Percentiles rank a stretch among this genome's conserved stretches.
Evolutionary conservation across 2,888 invertebrate genomes (phyloP).

Genomic region (Dolichomitus sp.): DNA sequence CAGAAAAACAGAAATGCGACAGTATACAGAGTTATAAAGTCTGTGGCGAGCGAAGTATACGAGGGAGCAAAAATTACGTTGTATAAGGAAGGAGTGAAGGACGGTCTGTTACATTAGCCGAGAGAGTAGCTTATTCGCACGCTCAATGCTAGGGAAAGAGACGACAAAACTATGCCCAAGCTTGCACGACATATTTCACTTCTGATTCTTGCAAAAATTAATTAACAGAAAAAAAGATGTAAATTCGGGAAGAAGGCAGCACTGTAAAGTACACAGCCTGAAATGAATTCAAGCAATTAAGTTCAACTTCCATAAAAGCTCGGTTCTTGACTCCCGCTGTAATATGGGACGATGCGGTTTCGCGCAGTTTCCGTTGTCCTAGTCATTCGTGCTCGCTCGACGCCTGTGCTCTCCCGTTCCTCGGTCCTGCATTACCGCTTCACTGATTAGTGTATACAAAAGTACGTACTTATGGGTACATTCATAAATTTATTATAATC

Average conservation of each 20-base stretch:
- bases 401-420: background rate
- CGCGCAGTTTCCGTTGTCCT: background rate
- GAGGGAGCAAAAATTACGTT: background rate
- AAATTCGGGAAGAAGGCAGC: background rate
- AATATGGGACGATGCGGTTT: constrained; percentile 36
- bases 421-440: background rate
- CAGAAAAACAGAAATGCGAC: constrained; percentile 22
- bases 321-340: background rate
- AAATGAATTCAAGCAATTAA: constrained; percentile 21
- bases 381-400: background rate
- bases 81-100: constrained; percentile 11
- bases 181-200: constrained; percentile 1
- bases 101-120: constrained; percentile 24
- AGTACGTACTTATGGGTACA: background rate
- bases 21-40: background rate
- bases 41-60: background rate
- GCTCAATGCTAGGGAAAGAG: background rate
- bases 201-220: constrained; percentile 10
- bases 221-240: background rate
- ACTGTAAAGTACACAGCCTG: background rate
- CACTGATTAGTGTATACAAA: background rate
- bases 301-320: constrained; percentile 4
- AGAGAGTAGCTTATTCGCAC: background rate
- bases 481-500: background rate
- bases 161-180: background rate